A percentile compares a stretch with the other conserved stretches of the same genome.
Evolutionary conservation across 2,888 invertebrate genomes (phyloP).

Genomic region (Dichetophora obliterata): DNA sequence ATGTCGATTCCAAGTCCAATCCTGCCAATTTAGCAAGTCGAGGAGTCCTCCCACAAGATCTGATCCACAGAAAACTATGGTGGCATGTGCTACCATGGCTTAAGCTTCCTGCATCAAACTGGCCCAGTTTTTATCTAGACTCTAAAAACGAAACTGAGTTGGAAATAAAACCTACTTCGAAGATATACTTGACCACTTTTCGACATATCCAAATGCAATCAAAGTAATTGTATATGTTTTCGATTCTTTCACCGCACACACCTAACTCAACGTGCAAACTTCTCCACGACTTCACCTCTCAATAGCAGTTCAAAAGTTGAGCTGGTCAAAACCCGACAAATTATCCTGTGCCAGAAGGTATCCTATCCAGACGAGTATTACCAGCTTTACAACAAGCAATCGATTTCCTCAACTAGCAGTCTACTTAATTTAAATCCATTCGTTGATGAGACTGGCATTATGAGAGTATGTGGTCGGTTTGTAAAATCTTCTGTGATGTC

Average conservation of each 20-base stretch:
- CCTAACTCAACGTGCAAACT: neutral
- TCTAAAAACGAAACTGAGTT: too few relatives aligned
- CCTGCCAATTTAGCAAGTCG: too few relatives aligned
- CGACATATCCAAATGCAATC: too few relatives aligned
- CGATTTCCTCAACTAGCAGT: neutral
- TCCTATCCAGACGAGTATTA: neutral
- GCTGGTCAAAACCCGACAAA: neutral
- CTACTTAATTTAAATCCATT: neutral
- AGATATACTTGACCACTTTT: neutral
- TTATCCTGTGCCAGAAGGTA: neutral
- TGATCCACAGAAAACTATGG: too few relatives aligned
- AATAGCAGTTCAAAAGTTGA: neutral
- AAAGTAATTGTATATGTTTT: neutral
- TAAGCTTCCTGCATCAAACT: too few relatives aligned
- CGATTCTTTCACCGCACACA: neutral
- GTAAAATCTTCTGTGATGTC: neutral
- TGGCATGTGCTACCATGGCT: too few relatives aligned
- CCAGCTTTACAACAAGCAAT: neutral
- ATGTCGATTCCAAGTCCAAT: too few relatives aligned
- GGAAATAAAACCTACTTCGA: too few relatives aligned
- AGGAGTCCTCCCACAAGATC: too few relatives aligned
- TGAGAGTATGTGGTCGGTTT: neutral
- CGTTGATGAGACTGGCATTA: neutral
- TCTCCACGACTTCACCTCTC: neutral
- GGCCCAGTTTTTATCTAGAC: too few relatives aligned